These are phyloP conservation scores for Urophycis tenuis DNA, from an alignment of 2,797 vertebrate genomes.

Conservation along the genomic window DNA sequence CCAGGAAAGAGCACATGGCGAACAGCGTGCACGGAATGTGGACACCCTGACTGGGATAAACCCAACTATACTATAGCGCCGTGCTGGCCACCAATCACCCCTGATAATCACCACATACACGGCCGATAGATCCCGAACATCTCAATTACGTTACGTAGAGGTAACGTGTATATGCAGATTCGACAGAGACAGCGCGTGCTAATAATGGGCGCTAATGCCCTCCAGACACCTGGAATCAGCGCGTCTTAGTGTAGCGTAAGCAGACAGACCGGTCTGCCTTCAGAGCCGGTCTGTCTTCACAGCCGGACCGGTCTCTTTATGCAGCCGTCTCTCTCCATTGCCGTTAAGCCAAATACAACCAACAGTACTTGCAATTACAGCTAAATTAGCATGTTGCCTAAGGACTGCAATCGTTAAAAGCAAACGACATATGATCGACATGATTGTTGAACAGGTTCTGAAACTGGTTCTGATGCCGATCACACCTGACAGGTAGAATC, in stretches of 20 bases:
- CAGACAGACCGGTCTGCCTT: neutral
- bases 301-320: no score
- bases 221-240: neutral
- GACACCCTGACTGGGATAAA: neutral
- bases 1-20: constrained; percentile 60
- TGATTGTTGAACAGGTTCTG: no score
- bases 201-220: constrained; percentile 1
- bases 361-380: neutral
- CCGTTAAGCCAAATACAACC: neutral
- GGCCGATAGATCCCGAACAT: neutral
- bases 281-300: no score
- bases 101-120: neutral
- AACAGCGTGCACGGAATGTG: constrained; percentile 9
- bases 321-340: neutral
- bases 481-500: no score
- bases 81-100: neutral
- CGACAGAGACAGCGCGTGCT: neutral
- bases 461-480: no score
- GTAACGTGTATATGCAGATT: neutral
- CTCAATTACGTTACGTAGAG: neutral
- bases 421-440: no score
- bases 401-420: no score
- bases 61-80: neutral
- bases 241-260: neutral
- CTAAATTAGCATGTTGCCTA: neutral